phyloP scores from a whole-genome alignment of 2,113 vertebrate genomes.

The rat (Rattus norvegicus) region GRCr8 NC_086027.1:34529501-34530000 shows the following conservation, averaged over 20 bases:
- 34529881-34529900: background rate
- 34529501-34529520: background rate
- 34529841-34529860: background rate
- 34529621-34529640: background rate
- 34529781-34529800: background rate
- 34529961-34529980: constrained; percentile 23
- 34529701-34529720: constrained; percentile 21
- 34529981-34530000: background rate
- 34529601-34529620: constrained; percentile 8
- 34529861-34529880: background rate
- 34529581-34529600: constrained; percentile 33
- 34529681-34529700: background rate
- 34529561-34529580: background rate
- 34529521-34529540: constrained; percentile 24
- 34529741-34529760: constrained; percentile 22
- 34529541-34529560: background rate
- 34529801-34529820: background rate
- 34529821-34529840: background rate
- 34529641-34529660: background rate
- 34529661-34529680: background rate
- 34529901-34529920: background rate
- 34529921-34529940: constrained; percentile 23
- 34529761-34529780: background rate
- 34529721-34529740: background rate
- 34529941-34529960: background rate